Conservation (phyloP, 2,113 vertebrate species). For the Stercorarius parasiticus region DNA sequence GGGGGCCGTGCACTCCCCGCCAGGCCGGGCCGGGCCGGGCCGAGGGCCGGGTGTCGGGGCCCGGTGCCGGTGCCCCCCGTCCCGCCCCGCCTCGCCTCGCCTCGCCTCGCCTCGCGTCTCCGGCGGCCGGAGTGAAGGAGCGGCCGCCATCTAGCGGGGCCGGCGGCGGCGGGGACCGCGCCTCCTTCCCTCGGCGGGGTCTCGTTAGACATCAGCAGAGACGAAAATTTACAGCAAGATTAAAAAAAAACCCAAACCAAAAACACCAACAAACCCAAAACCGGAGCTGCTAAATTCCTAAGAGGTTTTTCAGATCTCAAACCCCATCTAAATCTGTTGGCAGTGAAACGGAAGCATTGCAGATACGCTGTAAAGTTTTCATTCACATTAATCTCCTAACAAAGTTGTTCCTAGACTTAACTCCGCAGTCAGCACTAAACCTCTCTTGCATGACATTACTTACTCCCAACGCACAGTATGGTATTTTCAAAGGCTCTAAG, state of each 20-base stretch:
- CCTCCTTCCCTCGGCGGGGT: accelerated
- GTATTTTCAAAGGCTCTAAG: neutral
- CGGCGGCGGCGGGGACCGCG: neutral
- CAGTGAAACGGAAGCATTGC: neutral
- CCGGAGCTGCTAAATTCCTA: neutral
- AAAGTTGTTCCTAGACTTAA: neutral
- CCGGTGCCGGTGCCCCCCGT: neutral
- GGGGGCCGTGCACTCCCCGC: neutral
- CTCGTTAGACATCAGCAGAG: accelerated
- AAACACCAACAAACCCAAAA: neutral
- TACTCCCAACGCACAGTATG: neutral
- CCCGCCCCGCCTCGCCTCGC: too few species aligned
- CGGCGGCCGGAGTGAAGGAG: neutral
- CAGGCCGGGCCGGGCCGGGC: neutral
- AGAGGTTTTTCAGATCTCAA: neutral
- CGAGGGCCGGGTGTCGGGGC: neutral
- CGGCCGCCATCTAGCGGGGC: slow-evolving; percentile 73
- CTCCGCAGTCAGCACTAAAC: neutral
- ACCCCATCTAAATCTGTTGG: neutral
- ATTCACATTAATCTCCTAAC: neutral
- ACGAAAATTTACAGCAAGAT: accelerated
- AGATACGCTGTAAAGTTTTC: neutral
- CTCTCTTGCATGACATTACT: neutral
- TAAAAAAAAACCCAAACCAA: too few species aligned
- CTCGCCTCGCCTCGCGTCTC: neutral